Conservation (phyloP, 35 echinoderm and acorn worm species). For the Chiridota heheva region DNA sequence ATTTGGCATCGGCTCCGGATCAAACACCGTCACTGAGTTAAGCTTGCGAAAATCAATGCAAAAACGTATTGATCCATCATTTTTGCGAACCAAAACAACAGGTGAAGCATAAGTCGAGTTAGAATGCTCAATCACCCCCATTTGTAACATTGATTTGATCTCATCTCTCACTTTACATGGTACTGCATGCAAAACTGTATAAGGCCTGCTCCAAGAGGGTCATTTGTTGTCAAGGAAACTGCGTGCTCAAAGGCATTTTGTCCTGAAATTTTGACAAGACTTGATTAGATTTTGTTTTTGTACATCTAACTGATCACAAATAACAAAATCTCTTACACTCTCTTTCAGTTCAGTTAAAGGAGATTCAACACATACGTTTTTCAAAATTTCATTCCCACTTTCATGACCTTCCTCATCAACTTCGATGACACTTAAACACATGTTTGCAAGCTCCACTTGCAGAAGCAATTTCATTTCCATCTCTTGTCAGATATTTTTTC, state of each 20-base stretch:
- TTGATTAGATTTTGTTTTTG: not conserved
- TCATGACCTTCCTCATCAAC: not conserved
- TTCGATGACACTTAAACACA: not conserved
- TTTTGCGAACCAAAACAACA: conserved; percentile 42
- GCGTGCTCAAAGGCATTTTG: not conserved
- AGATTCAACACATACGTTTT: not conserved
- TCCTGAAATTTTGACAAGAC: conserved; percentile 7
- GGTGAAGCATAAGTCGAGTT: conserved; percentile 34
- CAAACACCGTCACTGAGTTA: conserved; percentile 51
- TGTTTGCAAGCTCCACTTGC: not conserved
- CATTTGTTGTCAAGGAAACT: conserved; percentile 14
- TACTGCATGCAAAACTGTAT: conserved; percentile 24
- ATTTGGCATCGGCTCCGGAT: conserved; percentile 41
- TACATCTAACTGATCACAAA: not conserved
- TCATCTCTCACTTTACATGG: conserved; percentile 18
- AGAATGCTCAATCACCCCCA: conserved; percentile 58
- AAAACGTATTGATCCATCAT: conserved; percentile 48
- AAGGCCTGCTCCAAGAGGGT: conserved; percentile 16
- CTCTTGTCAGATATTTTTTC: conserved; percentile 45
- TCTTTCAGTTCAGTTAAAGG: not conserved
- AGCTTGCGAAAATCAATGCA: conserved; percentile 53
- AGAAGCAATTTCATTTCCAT: not conserved
- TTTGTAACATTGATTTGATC: conserved; percentile 41
- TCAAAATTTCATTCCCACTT: not conserved
- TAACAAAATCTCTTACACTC: not conserved